Percentiles rank a stretch among this genome's conserved stretches.
Conservation (phyloP, 2,113 vertebrate species). For the Python bivittatus region DNA sequence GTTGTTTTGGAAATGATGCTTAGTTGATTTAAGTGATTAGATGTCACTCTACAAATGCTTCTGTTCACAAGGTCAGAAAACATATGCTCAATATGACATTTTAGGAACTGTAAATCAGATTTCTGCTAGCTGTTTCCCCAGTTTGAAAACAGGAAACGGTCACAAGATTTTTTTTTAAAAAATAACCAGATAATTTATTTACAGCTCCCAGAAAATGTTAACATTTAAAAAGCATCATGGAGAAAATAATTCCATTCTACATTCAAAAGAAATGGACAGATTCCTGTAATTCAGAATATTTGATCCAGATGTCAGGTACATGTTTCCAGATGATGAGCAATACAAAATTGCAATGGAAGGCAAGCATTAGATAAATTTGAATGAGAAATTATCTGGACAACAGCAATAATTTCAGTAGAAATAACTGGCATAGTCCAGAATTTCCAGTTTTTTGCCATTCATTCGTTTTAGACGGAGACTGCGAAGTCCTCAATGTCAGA, state of each 20-base stretch:
- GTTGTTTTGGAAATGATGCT: background rate
- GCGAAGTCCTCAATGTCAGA: constrained; percentile 58
- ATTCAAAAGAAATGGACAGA: background rate
- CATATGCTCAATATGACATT: background rate
- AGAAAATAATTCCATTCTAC: background rate
- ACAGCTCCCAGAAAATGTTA: background rate
- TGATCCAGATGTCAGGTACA: constrained; percentile 47
- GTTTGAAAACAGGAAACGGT: background rate
- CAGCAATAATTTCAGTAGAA: constrained; percentile 64
- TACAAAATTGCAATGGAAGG: constrained; percentile 47
- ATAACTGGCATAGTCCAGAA: constrained; percentile 54
- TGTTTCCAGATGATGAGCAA: constrained; percentile 64
- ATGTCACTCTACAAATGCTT: background rate
- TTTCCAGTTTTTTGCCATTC: constrained; percentile 40
- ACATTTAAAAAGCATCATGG: background rate
- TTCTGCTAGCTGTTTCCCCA: background rate
- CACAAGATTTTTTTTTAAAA: background rate
- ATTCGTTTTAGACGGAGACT: constrained; percentile 57
- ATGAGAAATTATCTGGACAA: constrained; percentile 55
- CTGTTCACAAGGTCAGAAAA: background rate
- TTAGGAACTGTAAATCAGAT: background rate
- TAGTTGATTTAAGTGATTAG: background rate
- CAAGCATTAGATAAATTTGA: constrained; percentile 58
- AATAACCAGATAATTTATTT: background rate
- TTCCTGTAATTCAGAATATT: constrained; percentile 35